Conservation (phyloP, 2,113 vertebrate species). For the Laterallus jamaicensis region DNA sequence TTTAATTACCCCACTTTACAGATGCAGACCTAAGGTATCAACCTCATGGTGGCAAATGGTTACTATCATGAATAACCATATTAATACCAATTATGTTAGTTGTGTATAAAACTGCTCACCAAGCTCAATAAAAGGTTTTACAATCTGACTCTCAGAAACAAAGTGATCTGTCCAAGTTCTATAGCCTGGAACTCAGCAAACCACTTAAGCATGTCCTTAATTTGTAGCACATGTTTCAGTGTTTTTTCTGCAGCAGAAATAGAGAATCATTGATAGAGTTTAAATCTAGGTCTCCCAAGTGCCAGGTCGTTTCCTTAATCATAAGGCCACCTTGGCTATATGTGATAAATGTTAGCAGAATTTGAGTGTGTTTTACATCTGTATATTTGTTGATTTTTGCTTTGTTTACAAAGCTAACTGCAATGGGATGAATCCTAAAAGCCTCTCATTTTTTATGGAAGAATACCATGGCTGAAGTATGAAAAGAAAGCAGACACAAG, state of each 20-base stretch:
- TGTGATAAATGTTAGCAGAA: neutral
- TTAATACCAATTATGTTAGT: conserved; percentile 24
- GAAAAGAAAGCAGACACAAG: neutral
- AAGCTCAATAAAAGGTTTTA: conserved; percentile 18
- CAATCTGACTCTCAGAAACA: neutral
- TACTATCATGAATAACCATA: neutral
- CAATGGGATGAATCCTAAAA: neutral
- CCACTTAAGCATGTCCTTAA: conserved; percentile 9
- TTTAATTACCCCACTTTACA: neutral
- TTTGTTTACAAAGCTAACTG: neutral
- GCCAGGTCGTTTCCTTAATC: conserved; percentile 8
- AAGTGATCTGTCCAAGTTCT: conserved; percentile 26
- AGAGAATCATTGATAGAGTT: neutral
- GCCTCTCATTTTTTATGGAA: neutral
- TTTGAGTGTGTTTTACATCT: neutral
- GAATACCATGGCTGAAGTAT: neutral
- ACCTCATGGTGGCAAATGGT: neutral
- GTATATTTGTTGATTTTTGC: neutral
- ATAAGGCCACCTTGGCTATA: neutral
- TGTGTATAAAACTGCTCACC: neutral
- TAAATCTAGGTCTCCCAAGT: neutral
- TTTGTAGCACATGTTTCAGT: conserved; percentile 33
- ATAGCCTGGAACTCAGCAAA: conserved; percentile 12
- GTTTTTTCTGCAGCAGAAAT: conserved; percentile 36
- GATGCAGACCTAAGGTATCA: neutral